Conservation (phyloP, 2,113 vertebrate genomes). For the Asarcornis scutulata region DNA sequence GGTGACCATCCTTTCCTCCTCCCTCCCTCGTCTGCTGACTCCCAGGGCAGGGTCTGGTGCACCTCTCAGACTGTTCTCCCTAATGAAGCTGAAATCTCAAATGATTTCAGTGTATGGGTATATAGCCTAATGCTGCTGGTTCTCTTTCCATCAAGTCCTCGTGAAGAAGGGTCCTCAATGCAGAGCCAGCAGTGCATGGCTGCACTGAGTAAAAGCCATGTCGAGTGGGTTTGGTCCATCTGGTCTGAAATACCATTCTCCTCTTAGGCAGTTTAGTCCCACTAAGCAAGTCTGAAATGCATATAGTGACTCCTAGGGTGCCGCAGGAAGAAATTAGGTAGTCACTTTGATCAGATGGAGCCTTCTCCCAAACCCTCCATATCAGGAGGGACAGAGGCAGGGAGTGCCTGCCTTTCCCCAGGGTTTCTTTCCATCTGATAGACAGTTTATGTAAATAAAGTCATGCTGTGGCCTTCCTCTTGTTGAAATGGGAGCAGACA, state of each 20-base stretch:
- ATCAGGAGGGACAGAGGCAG: background rate
- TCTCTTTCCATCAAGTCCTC: background rate
- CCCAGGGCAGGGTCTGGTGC: background rate
- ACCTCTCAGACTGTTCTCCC: background rate
- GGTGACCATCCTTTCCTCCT: background rate
- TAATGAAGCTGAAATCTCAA: background rate
- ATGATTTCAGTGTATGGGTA: accelerated
- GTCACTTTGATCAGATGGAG: background rate
- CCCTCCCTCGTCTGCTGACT: background rate
- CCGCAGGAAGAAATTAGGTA: background rate
- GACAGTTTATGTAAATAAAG: conserved; percentile 26
- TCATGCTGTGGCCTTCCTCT: background rate
- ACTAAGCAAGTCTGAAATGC: background rate
- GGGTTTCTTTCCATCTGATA: conserved; percentile 48
- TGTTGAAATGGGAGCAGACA: conserved; percentile 22
- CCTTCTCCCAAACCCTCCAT: background rate
- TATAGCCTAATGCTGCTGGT: background rate
- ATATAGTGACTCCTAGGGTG: background rate
- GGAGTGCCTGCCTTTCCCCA: conserved; percentile 13
- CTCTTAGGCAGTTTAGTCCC: background rate
- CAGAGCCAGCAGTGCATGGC: background rate
- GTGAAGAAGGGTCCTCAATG: background rate
- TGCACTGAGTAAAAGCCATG: background rate
- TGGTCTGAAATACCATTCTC: accelerated
- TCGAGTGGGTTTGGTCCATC: background rate